Conservation (phyloP, 2,888 invertebrate species). For the Ornithoptera priamus region DNA sequence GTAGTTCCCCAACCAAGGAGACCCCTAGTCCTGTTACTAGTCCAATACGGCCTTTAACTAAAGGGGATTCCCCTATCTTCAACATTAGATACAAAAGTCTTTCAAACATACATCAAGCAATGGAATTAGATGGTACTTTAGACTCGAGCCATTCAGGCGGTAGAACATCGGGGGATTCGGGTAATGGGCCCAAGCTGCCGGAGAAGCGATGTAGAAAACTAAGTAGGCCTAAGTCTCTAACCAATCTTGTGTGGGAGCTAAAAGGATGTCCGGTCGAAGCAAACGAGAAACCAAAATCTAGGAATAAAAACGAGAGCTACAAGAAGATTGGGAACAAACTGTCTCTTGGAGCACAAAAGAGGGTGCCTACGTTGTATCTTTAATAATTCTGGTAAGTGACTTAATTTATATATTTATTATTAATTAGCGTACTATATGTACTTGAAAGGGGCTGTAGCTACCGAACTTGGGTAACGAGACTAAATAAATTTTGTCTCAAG, state of each 20-base stretch:
- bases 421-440: no score
- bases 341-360: constrained; percentile 76
- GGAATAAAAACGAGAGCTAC: constrained; percentile 74
- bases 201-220: constrained; percentile 90
- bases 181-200: constrained; percentile 87
- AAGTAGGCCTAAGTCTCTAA: constrained; percentile 91
- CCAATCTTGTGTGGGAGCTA: constrained; percentile 92
- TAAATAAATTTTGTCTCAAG: no score
- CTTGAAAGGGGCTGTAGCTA: no score
- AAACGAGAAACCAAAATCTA: constrained; percentile 73
- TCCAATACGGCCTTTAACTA: constrained; percentile 76
- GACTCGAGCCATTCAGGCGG: constrained; percentile 95
- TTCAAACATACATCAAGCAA: constrained; percentile 86
- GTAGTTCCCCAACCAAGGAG: constrained; percentile 86
- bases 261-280: constrained; percentile 72
- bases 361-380: constrained; percentile 80
- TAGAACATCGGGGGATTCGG: constrained; percentile 91
- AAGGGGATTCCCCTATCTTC: constrained; percentile 87
- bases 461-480: no score
- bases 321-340: constrained; percentile 77
- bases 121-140: constrained; percentile 90
- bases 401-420: not conserved
- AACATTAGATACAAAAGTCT: constrained; percentile 86
- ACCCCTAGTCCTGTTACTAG: constrained; percentile 82
- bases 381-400: constrained; percentile 63